A percentile compares a stretch with the other conserved stretches of the same genome.
phyloP scores from a whole-genome alignment of 2,797 vertebrate genomes.

The Natrix natrix region DNA sequence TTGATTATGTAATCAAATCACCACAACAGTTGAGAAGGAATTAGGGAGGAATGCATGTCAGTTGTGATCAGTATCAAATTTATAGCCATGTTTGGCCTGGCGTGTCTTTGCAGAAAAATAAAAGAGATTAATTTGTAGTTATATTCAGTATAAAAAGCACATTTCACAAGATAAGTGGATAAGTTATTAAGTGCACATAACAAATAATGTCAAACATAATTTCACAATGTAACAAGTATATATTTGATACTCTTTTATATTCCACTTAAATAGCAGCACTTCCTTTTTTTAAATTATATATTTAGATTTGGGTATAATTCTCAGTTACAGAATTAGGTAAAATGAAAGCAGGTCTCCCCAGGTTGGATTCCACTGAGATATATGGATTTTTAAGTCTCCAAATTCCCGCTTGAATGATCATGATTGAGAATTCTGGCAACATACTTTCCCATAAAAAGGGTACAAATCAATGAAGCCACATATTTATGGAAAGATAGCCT shows the following conservation, averaged over 20 bases:
- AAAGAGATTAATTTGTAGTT: conserved; percentile 8
- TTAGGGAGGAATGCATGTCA: conserved; percentile 12
- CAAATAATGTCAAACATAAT: conserved; percentile 7
- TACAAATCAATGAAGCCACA: neutral
- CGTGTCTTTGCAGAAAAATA: neutral
- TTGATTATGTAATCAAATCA: conserved; percentile 39
- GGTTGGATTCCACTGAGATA: neutral
- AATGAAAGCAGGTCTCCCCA: neutral
- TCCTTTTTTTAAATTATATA: neutral
- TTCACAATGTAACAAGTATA: neutral
- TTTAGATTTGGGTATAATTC: neutral
- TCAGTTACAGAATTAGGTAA: neutral
- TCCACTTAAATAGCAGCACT: neutral
- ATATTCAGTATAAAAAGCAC: neutral
- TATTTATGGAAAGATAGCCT: neutral
- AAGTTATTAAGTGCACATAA: conserved; percentile 5
- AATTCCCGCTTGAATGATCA: neutral
- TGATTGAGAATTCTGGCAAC: neutral
- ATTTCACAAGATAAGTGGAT: neutral
- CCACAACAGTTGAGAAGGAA: neutral
- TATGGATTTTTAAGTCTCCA: neutral
- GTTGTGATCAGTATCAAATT: conserved; percentile 37
- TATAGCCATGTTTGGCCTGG: conserved; percentile 1
- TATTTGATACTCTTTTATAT: neutral
- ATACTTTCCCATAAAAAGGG: neutral